Evolutionary conservation across 2,797 vertebrate genomes (phyloP), one percentile per base, ranked within the genome.

Genomic region (Nasua narica): DNA sequence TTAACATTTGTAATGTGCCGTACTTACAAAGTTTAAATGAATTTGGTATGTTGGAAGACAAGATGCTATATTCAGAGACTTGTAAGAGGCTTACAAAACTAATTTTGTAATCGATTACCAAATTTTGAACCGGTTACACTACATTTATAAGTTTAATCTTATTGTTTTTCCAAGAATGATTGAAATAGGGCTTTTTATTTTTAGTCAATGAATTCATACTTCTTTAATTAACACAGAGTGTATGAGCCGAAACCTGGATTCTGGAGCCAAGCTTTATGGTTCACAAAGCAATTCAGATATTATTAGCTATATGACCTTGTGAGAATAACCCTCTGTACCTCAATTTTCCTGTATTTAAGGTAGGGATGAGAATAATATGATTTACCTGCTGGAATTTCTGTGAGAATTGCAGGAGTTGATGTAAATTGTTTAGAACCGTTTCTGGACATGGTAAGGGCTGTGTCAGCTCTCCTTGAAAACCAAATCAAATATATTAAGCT

Each of bases 91-190:
- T 74, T 46, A 74, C 23, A 92, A 78, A 84, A 65, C 37, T 54
- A 40, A 84, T 25, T 86, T 77, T 91, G 14, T 87, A 76, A 81
- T 76, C 35, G 70, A 46, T 83, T 90, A 32, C 52, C 29, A 29
- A 84, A 94, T 72, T 58, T 91, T 78, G 35, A 95, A 77, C 8
- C 10, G 74, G 7, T 70, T 69, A 90, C 5, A 58, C 11, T 56
- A 2, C 35, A 50, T 21, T 85, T 79, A 5, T 46, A 81, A 40
- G 48, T 72, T 84, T 85, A 67, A 77, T 91, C 96, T 92, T 94
- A 77, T 88, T 96, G 78, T 12, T 82, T 95, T 87, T 84, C 87
- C 1, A 81, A 83, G 32, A 93, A 72, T 89, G 54, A 74, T 52
- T 76, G 32, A 83, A 90, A 40, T 67, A 43, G 4, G n/a, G 18